These are phyloP conservation scores for Pristionchus fissidentatus DNA, from an alignment of 2,888 invertebrate species.

Conservation along the genomic window DNA sequence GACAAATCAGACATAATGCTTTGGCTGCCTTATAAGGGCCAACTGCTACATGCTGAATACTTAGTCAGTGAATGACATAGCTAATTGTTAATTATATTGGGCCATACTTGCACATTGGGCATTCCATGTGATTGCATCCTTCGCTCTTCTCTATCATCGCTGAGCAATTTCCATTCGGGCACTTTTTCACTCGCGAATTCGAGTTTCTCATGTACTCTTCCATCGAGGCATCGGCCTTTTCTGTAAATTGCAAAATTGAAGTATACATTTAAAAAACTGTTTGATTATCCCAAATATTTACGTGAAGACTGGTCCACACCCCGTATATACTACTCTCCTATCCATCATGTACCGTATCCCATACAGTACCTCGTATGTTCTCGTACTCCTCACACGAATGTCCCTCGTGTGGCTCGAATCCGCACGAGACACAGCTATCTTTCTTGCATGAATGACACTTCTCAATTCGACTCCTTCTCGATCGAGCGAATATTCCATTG, in stretches of 20 bases:
- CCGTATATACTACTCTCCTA: neutral
- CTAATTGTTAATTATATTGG: too few species aligned
- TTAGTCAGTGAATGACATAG: too few species aligned
- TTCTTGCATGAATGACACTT: neutral
- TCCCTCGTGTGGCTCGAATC: slow-evolving; percentile 20
- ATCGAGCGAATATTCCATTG: slow-evolving; percentile 21
- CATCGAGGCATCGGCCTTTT: slow-evolving; percentile 29
- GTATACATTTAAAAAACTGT: too few species aligned
- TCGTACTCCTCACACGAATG: slow-evolving; percentile 17
- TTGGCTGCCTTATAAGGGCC: too few species aligned
- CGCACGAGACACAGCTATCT: neutral
- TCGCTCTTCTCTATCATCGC: slow-evolving; percentile 33
- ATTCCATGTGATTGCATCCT: slow-evolving; percentile 43
- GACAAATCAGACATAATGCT: too few species aligned
- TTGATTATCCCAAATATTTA: too few species aligned
- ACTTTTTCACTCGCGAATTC: slow-evolving; percentile 39
- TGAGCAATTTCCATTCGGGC: slow-evolving; percentile 1
- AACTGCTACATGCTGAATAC: too few species aligned
- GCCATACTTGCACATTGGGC: slow-evolving; percentile 14
- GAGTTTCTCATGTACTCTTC: neutral
- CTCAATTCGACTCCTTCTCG: too few species aligned
- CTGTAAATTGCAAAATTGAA: neutral
- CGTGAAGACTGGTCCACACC: neutral
- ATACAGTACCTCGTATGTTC: neutral
- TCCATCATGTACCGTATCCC: neutral